These are phyloP conservation scores for Alexandromys fortis DNA, from an alignment of 2,113 vertebrate species.

Conservation along the genomic window DNA sequence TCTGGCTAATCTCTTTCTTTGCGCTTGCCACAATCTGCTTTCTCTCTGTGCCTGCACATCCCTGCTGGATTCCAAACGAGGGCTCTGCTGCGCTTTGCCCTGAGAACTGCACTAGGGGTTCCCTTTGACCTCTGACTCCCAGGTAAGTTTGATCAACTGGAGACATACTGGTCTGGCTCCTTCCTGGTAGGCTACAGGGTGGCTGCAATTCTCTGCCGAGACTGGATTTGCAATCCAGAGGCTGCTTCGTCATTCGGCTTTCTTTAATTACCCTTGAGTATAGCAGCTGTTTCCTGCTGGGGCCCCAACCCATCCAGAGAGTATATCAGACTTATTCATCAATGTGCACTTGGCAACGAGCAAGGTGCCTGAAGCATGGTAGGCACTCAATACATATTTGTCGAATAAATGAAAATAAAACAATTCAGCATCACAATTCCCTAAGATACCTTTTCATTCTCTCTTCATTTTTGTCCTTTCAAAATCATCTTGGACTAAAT, in stretches of 20 bases:
- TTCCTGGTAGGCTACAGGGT: not conserved
- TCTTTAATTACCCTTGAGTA: conserved; percentile 40
- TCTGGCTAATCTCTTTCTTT: not conserved
- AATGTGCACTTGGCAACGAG: not conserved
- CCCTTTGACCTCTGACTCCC: not conserved
- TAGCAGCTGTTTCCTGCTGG: conserved; percentile 50
- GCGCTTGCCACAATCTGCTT: not conserved
- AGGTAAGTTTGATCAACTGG: not conserved
- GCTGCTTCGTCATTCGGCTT: not conserved
- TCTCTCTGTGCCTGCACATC: not conserved
- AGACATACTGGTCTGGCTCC: not conserved
- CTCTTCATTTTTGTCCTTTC: not conserved
- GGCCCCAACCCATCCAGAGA: not conserved
- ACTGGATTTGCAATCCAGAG: not conserved
- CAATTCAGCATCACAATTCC: not conserved
- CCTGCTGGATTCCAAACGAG: not conserved
- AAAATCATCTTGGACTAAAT: not conserved
- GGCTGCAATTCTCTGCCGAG: not conserved
- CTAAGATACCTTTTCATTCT: not conserved
- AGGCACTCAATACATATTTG: conserved; percentile 51
- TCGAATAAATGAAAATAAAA: conserved; percentile 52
- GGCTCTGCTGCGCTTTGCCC: not conserved
- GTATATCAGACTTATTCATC: conserved; percentile 33
- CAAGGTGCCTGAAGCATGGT: conserved; percentile 10
- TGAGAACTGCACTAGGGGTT: not conserved